Base-by-base conservation (phyloP, 2,888 invertebrate genomes). In the Drosophila multiciliata region DNA sequence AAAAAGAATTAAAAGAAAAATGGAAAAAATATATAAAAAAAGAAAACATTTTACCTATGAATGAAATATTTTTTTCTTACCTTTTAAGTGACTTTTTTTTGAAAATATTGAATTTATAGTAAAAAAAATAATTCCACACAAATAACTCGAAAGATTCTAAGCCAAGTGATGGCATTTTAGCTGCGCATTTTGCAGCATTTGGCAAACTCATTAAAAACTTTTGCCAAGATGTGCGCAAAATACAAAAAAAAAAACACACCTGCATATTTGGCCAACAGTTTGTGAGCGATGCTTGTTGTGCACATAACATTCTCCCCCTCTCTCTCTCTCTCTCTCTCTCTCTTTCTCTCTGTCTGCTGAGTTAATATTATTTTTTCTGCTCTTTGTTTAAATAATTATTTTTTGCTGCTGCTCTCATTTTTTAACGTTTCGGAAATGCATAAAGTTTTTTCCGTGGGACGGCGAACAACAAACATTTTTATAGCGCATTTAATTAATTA, bases 141-240 rank as follows among this genome's bases (percentile, higher is more conserved):
- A 69, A 60, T 73, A 61, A 32, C 63, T 67, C 29, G n/a, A 59
- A 72, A 65, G 52, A 49, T 57, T 57, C 33, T 33, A 38, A 59
- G 71, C 67, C 72, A 61, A 70, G 67, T 64, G 7, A 45, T 23
- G 45, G 45, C 45, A 45, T 45, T 45, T 45, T 66, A 48, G 45
- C 61, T 78, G 66, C 57, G 58, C 80, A 73, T 63, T 75, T 74
- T 49, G 57, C 74, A 69, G 88, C 87, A 85, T 89, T 89, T 88
- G 81, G 88, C 82, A 89, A 90, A 90, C 90, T 90, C 90, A 90
- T 90, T 90, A 90, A 90, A 90, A 90, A 90, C 76, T 90, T 90
- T 78, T 72, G 38, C 52, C 75, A 54, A 57, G 48, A 40, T 35
- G 29, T 57, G n/a, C 26, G 36, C 32, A 17, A 53, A 66, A 69